These are phyloP conservation scores for Scaptomyza polygonia DNA, from an alignment of 2,888 invertebrate species.

Conservation along the genomic window DNA sequence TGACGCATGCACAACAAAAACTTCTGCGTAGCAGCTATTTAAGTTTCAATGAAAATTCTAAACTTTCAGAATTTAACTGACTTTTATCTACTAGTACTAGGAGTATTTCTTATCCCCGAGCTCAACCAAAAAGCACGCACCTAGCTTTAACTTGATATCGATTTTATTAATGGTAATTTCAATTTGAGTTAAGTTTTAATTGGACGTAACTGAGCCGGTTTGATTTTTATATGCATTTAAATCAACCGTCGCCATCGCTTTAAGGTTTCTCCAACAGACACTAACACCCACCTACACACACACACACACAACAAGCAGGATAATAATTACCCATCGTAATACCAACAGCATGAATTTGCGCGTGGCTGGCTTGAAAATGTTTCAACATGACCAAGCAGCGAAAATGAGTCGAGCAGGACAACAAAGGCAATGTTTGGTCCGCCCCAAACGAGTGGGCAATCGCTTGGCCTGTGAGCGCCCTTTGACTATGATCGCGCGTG, in stretches of 20 bases:
- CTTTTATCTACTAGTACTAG: not conserved
- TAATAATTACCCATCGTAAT: slow-evolving; percentile 54
- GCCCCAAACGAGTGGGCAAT: slow-evolving; percentile 10
- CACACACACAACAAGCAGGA: slow-evolving; percentile 11
- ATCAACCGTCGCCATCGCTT: slow-evolving; percentile 1
- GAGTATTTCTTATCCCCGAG: not conserved
- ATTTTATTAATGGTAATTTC: slow-evolving; percentile 15
- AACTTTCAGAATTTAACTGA: not conserved
- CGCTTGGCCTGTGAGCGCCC: slow-evolving; percentile 23
- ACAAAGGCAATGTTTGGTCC: slow-evolving; percentile 33
- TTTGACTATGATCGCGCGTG: too few relatives aligned
- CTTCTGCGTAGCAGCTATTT: slow-evolving; percentile 14
- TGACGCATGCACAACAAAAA: slow-evolving; percentile 19
- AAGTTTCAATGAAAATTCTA: slow-evolving; percentile 32
- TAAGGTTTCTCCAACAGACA: not conserved
- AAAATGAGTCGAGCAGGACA: slow-evolving; percentile 25
- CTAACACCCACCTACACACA: slow-evolving; percentile 1
- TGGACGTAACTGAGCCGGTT: slow-evolving; percentile 24
- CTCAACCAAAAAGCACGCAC: not conserved
- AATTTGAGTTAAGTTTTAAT: slow-evolving; percentile 37
- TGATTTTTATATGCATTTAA: slow-evolving; percentile 21
- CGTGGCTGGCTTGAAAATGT: slow-evolving; percentile 65
- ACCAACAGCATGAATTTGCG: slow-evolving; percentile 56
- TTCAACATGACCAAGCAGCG: slow-evolving; percentile 43
- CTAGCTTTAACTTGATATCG: slow-evolving; percentile 8